phyloP scores from a whole-genome alignment of 2,113 vertebrate species.

The Campylomormyrus tamandua region DNA sequence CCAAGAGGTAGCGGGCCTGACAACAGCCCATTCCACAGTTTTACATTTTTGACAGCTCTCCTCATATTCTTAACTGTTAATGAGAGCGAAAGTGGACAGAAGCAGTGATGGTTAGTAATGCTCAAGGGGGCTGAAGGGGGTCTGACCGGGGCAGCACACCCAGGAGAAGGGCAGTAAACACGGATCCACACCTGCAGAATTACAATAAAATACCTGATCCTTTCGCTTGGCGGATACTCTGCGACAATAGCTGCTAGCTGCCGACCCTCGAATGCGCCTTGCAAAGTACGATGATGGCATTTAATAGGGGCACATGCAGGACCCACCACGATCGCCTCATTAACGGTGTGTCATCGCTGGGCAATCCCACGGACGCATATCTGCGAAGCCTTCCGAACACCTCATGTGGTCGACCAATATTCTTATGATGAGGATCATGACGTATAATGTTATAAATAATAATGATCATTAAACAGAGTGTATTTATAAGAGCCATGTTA shows the following conservation, averaged over 20 bases:
- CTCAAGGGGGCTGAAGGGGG: neutral
- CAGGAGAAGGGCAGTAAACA: neutral
- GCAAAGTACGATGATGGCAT: neutral
- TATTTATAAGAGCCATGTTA: neutral
- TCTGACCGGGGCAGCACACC: neutral
- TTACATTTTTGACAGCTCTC: neutral
- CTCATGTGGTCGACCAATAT: neutral
- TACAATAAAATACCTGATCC: neutral
- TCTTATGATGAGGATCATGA: neutral
- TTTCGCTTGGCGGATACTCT: neutral
- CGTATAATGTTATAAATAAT: neutral
- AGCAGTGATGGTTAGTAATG: neutral
- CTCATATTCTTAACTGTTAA: slow-evolving; percentile 3
- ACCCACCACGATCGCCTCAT: neutral
- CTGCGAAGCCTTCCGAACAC: neutral
- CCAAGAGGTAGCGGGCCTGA: neutral
- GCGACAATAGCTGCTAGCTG: neutral
- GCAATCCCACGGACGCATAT: neutral
- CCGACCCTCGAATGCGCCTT: neutral
- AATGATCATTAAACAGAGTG: neutral
- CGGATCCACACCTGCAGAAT: neutral
- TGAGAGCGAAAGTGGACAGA: neutral
- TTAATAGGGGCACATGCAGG: neutral
- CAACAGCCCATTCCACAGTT: neutral
- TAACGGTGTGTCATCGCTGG: neutral